A percentile compares a stretch with the other conserved stretches of the same genome.
Conservation (phyloP, 1,140 invertebrate species). For the Danaus plexippus region DNA sequence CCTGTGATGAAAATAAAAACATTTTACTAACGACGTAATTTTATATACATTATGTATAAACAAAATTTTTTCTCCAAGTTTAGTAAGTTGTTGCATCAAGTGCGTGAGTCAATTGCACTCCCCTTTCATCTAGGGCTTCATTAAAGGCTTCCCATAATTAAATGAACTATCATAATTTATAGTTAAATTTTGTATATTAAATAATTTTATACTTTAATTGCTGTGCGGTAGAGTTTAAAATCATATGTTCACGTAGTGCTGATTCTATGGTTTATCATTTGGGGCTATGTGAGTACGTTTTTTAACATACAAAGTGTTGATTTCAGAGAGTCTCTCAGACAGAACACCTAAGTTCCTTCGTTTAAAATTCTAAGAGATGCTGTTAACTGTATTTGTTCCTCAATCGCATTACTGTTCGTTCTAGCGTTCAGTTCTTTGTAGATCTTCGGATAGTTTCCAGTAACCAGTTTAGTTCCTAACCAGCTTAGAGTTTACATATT, state of each 20-base stretch:
- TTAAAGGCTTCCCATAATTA: constrained; percentile 53
- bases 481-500: not conserved
- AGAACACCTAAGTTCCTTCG: too few relatives aligned
- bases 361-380: too few relatives aligned
- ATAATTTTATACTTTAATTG: constrained; percentile 1
- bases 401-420: constrained; percentile 11
- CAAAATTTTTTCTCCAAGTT: too few relatives aligned
- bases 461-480: constrained; percentile 14
- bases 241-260: not conserved
- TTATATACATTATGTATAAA: too few relatives aligned
- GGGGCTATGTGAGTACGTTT: constrained; percentile 13
- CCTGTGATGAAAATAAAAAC: too few relatives aligned
- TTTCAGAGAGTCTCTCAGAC: too few relatives aligned
- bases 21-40: too few relatives aligned
- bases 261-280: too few relatives aligned
- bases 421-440: constrained; percentile 9
- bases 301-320: constrained; percentile 6
- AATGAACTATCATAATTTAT: constrained; percentile 36
- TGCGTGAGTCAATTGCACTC: constrained; percentile 23
- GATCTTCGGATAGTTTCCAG: constrained; percentile 13
- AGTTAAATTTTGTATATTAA: not conserved
- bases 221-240: not conserved
- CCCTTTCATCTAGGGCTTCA: constrained; percentile 35
- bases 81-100: too few relatives aligned
- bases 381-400: constrained; percentile 3